Conservation (phyloP, 2,888 invertebrate species). For the Eurytoma adleriae region DNA sequence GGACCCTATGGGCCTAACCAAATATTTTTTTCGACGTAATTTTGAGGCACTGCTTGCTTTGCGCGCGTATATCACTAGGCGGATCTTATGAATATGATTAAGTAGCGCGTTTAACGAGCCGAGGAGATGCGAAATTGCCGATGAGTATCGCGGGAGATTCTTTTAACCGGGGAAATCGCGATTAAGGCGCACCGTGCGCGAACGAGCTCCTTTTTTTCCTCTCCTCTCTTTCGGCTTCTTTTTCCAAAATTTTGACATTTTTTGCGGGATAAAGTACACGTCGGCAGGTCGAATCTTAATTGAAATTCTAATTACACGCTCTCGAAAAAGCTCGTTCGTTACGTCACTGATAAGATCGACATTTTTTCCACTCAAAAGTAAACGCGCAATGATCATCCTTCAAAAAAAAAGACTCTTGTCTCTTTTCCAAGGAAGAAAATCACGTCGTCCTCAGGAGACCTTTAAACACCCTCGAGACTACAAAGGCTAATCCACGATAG, state of each 20-base stretch:
- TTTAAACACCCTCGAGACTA: constrained; percentile 6
- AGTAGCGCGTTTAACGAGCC: constrained; percentile 49
- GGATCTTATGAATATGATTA: constrained; percentile 53
- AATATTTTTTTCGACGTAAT: constrained; percentile 48
- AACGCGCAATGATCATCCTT: too few species aligned
- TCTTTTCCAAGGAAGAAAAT: background rate
- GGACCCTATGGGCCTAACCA: constrained; percentile 26
- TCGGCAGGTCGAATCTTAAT: constrained; percentile 47
- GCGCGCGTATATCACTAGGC: constrained; percentile 40
- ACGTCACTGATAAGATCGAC: constrained; percentile 16
- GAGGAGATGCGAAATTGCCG: constrained; percentile 51
- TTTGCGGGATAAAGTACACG: constrained; percentile 36
- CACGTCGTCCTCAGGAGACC: background rate
- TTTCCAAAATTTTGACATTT: constrained; percentile 44
- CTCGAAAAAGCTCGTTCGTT: constrained; percentile 12
- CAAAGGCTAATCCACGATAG: background rate
- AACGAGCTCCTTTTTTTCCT: background rate
- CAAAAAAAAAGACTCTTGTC: too few species aligned
- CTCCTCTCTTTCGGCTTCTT: constrained; percentile 13
- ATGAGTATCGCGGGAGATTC: constrained; percentile 47
- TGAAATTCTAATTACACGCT: constrained; percentile 55
- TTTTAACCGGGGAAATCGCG: constrained; percentile 39
- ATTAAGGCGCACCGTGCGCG: constrained; percentile 8
- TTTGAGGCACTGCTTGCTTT: constrained; percentile 21
- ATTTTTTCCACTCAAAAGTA: background rate